Conservation (phyloP, 30 jellyfish, hydroid and myxozoan species). For the Cassiopea andromeda region DNA sequence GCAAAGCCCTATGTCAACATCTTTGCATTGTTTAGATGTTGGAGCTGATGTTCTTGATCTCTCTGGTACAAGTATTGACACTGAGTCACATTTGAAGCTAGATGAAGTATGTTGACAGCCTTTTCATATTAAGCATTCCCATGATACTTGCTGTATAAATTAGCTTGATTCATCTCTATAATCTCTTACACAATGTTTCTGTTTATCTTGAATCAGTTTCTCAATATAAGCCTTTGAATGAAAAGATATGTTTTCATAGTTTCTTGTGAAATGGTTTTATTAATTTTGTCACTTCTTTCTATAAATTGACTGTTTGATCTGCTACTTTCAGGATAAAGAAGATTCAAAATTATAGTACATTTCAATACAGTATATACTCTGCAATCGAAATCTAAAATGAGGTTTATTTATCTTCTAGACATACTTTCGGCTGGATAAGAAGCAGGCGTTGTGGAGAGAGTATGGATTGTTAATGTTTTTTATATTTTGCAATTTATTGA, state of each 20-base stretch:
- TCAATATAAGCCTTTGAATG: too few relatives aligned
- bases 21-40: conserved; percentile 38
- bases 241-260: too few relatives aligned
- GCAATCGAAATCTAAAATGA: neutral
- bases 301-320: too few relatives aligned
- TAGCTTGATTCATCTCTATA: neutral
- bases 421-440: conserved; percentile 72
- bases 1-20: too few relatives aligned
- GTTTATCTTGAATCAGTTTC: too few relatives aligned
- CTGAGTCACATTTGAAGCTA: conserved; percentile 61
- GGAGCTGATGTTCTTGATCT: conserved; percentile 98
- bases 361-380: too few relatives aligned
- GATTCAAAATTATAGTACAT: too few relatives aligned
- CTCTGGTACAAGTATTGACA: conserved; percentile 94
- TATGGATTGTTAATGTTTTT: neutral
- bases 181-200: too few relatives aligned
- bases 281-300: too few relatives aligned
- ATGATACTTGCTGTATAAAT: neutral
- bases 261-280: too few relatives aligned
- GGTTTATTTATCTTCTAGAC: conserved; percentile 27
- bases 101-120: conserved; percentile 61
- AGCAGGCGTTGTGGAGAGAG: conserved; percentile 88
- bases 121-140: neutral
- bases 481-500: neutral
- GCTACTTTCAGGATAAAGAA: too few relatives aligned